phyloP scores from a whole-genome alignment of 1,140 invertebrate species.

The Aphelinus certus region DNA sequence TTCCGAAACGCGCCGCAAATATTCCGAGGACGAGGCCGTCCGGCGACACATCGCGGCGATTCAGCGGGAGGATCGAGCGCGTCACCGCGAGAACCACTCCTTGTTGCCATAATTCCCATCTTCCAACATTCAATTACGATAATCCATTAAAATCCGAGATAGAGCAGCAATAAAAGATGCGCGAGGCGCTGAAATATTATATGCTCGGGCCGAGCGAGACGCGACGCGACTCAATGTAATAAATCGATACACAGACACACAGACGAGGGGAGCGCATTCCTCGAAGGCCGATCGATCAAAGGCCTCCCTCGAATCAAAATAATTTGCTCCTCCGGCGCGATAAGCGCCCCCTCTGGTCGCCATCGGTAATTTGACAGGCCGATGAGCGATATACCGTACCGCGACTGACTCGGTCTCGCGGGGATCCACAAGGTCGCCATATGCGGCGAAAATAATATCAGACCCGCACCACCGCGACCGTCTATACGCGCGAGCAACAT shows the following conservation, averaged over 20 bases:
- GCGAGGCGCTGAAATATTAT: background rate
- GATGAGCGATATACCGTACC: slow-evolving; percentile 25
- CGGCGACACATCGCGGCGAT: no score
- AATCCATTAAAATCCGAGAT: slow-evolving; percentile 11
- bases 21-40: no score
- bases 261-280: slow-evolving; percentile 7
- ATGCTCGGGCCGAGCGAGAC: background rate
- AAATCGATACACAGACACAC: slow-evolving; percentile 4
- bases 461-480: background rate
- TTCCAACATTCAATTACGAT: slow-evolving; percentile 14
- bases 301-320: slow-evolving; percentile 29
- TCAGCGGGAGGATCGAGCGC: no score
- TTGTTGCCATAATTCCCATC: no score
- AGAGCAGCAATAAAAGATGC: slow-evolving; percentile 8
- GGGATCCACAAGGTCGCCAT: no score
- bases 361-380: slow-evolving; percentile 32
- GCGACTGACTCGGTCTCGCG: no score
- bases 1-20: no score
- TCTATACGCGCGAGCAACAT: background rate
- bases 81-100: no score
- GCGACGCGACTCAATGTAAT: background rate
- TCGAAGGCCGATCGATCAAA: slow-evolving; percentile 25
- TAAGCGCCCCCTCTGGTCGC: slow-evolving; percentile 2
- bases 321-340: slow-evolving; percentile 27
- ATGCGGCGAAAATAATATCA: slow-evolving; percentile 2